Percentiles rank a stretch among this genome's conserved stretches.
Evolutionary conservation across 2,888 invertebrate species (phyloP).

Genomic region (Agrotis clavis): DNA sequence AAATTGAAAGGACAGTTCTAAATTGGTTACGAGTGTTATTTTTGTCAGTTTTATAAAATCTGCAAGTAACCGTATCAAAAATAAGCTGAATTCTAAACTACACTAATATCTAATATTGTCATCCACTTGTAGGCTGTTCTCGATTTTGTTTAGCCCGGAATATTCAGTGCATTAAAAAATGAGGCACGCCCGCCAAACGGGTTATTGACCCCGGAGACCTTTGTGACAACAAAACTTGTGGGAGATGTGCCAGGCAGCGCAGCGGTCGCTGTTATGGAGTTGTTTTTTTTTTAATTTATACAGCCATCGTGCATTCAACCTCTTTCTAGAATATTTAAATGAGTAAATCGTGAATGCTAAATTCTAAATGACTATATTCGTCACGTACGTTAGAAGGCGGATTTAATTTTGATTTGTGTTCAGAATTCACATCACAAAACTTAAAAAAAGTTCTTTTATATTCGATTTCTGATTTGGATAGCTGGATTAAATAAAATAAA

Average conservation of each 20-base stretch:
- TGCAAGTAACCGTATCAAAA: slow-evolving; percentile 21
- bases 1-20: slow-evolving; percentile 1
- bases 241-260: slow-evolving; percentile 78
- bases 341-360: slow-evolving; percentile 55
- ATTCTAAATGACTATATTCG: slow-evolving; percentile 57
- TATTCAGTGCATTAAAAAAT: slow-evolving; percentile 84
- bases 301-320: slow-evolving; percentile 70
- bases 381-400: slow-evolving; percentile 58
- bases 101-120: slow-evolving; percentile 43
- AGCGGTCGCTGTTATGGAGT: slow-evolving; percentile 72
- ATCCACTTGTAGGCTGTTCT: slow-evolving; percentile 53
- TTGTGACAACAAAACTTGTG: slow-evolving; percentile 89
- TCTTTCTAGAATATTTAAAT: slow-evolving; percentile 70
- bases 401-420: slow-evolving; percentile 54
- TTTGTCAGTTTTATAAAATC: slow-evolving; percentile 4
- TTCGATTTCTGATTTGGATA: slow-evolving; percentile 14
- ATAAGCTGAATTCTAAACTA: slow-evolving; percentile 20
- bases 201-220: slow-evolving; percentile 86
- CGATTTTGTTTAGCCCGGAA: slow-evolving; percentile 68
- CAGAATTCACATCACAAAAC: slow-evolving; percentile 36
- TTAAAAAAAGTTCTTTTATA: slow-evolving; percentile 23
- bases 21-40: not conserved
- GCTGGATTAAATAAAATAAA: slow-evolving; percentile 13
- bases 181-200: slow-evolving; percentile 88
- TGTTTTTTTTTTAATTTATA: slow-evolving; percentile 65